Evolutionary conservation across 2,113 vertebrate species (phyloP), one percentile per base, ranked within the genome.

Genomic region (Scomber japonicus): DNA sequence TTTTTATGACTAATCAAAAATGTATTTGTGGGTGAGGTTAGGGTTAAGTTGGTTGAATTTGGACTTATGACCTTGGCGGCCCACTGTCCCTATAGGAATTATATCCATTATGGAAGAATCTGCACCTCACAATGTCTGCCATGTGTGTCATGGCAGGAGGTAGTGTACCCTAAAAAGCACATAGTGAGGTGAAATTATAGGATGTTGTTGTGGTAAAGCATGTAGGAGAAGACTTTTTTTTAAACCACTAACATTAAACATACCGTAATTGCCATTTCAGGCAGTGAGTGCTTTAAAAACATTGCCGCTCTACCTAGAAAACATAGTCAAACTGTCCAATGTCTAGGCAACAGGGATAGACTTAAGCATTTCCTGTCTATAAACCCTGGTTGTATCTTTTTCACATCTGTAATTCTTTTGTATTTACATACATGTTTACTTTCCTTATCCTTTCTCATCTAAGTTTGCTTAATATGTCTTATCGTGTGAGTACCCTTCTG

Each of bases 391-490:
- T 56, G 10, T 54, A 31, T 49, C 55, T 12, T 54, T 63, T 53
- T 62, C 45, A 11, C 31, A 48, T 31, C 15, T 8, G 24, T 11
- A 59, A 7, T 12, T 75, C 0, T 60, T 65, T 71, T 49, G 17
- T 45, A 14, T 71, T 83, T 78, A 40, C 44, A 31, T 30, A 27
- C 24, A 17, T 65, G 49, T 72, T 61, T 24, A 51, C 54, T 30
- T 17, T 72, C 4, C 21, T 16, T 11, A 44, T 19, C 17, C 31
- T 19, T 31, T 75, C 50, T 57, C 56, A 59, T 81, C 35, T 30
- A 7, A 57, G 46, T 71, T 40, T 57, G 27, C 31, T 21, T 21
- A 45, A 21, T 21, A 63, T 56, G 10, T 60, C 14, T 73, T 63
- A 62, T 27, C n/a, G 9, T 49, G n/a, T 81, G 21, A 60, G 71